These are phyloP conservation scores for Mylabris phalerata DNA, from an alignment of 1,140 invertebrate species.

Conservation along the genomic window DNA sequence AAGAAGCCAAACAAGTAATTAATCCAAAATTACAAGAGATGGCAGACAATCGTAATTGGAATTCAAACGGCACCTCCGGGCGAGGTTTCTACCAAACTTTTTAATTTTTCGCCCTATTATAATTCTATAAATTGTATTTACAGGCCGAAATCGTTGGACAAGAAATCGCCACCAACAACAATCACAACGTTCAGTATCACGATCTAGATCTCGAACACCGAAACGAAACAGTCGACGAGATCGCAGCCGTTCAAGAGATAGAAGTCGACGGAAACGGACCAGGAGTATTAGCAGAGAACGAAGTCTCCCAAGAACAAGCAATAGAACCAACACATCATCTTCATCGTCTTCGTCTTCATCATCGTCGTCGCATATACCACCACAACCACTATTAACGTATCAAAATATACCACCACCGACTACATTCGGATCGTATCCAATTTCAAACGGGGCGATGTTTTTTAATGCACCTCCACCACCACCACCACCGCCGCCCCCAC, in stretches of 20 bases:
- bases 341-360: background rate
- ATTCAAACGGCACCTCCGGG: slow-evolving; percentile 23
- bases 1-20: slow-evolving; percentile 92
- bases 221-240: slow-evolving; percentile 24
- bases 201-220: slow-evolving; percentile 27
- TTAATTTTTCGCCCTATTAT: background rate
- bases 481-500: slow-evolving; percentile 14
- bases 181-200: slow-evolving; percentile 27
- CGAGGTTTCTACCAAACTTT: slow-evolving; percentile 16
- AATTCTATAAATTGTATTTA: background rate
- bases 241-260: slow-evolving; percentile 24
- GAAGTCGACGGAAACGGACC: slow-evolving; percentile 21
- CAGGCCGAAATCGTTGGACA: slow-evolving; percentile 35
- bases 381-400: slow-evolving; percentile 22
- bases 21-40: slow-evolving; percentile 64
- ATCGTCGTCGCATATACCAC: slow-evolving; percentile 2
- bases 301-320: slow-evolving; percentile 4
- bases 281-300: slow-evolving; percentile 6
- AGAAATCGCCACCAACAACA: slow-evolving; percentile 23
- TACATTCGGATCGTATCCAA: slow-evolving; percentile 26
- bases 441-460: slow-evolving; percentile 33
- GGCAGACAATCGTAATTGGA: slow-evolving; percentile 44
- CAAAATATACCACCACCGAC: slow-evolving; percentile 28
- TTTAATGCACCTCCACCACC: slow-evolving; percentile 35
- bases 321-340: background rate